Conservation (phyloP, 2,113 vertebrate genomes). For the Poicephalus meyeri region DNA sequence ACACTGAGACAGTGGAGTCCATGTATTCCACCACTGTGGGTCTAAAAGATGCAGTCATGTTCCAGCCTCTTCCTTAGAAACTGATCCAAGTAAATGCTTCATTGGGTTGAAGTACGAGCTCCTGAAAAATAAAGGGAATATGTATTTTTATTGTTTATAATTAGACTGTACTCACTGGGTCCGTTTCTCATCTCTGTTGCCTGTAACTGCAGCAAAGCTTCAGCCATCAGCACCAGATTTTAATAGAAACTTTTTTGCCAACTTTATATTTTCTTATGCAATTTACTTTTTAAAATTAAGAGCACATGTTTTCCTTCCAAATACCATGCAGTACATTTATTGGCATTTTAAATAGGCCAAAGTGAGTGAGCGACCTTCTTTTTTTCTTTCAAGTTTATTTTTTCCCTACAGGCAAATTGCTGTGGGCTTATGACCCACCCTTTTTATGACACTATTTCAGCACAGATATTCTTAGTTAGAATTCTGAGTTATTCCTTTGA, state of each 20-base stretch:
- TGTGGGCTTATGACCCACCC: slow-evolving; percentile 58
- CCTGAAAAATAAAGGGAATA: background rate
- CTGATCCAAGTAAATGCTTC: background rate
- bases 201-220: background rate
- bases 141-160: background rate
- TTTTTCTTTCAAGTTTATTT: slow-evolving; percentile 57
- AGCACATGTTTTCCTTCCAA: slow-evolving; percentile 51
- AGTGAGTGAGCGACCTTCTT: slow-evolving; percentile 39
- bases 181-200: background rate
- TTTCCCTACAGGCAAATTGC: slow-evolving; percentile 59
- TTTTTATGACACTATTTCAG: slow-evolving; percentile 64
- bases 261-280: slow-evolving; percentile 55
- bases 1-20: background rate
- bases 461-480: slow-evolving; percentile 62
- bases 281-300: slow-evolving; percentile 39
- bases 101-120: background rate
- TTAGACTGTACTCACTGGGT: background rate
- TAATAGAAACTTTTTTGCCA: slow-evolving; percentile 44
- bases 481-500: slow-evolving; percentile 50
- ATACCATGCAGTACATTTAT: slow-evolving; percentile 26
- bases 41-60: background rate
- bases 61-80: slow-evolving; percentile 4
- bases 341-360: slow-evolving; percentile 50
- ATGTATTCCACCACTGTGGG: background rate
- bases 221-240: slow-evolving; percentile 32